Conservation (phyloP, 2,797 vertebrate species). For the Muraenolepis orangiensis region DNA sequence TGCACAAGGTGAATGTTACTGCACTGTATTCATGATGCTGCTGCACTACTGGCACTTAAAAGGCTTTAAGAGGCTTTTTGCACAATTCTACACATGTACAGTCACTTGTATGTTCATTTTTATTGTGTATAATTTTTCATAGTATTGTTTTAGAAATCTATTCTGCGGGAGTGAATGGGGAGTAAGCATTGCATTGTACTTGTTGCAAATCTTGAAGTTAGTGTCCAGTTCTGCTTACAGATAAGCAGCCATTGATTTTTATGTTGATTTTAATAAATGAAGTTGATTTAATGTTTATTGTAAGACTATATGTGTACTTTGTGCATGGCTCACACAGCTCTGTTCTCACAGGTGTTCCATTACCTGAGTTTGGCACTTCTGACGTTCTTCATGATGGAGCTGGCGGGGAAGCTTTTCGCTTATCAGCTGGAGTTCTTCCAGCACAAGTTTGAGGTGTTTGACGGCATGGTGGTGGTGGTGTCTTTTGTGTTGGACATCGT, state of each 20-base stretch:
- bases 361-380: conserved; percentile 87
- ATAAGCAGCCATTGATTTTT: not conserved
- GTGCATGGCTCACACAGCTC: not conserved
- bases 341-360: conserved; percentile 83
- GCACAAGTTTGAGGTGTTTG: conserved; percentile 96
- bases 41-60: too few relatives aligned
- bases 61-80: too few relatives aligned
- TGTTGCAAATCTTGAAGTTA: too few relatives aligned
- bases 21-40: too few relatives aligned
- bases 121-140: too few relatives aligned
- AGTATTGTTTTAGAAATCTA: too few relatives aligned
- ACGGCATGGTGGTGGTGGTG: conserved; percentile 80
- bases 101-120: too few relatives aligned
- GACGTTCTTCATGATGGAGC: conserved; percentile 87
- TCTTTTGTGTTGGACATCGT: conserved; percentile 88
- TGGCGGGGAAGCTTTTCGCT: conserved; percentile 83
- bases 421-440: conserved; percentile 88
- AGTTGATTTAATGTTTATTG: too few relatives aligned
- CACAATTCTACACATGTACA: too few relatives aligned
- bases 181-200: too few relatives aligned
- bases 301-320: not conserved
- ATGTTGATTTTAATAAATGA: too few relatives aligned
- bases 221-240: not conserved
- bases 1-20: not conserved
- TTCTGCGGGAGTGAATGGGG: too few relatives aligned